Percentiles rank a stretch among this genome's conserved stretches.
phyloP scores from a whole-genome alignment of 2,113 vertebrate genomes.

The Sinocyclocheilus anophthalmus region DNA sequence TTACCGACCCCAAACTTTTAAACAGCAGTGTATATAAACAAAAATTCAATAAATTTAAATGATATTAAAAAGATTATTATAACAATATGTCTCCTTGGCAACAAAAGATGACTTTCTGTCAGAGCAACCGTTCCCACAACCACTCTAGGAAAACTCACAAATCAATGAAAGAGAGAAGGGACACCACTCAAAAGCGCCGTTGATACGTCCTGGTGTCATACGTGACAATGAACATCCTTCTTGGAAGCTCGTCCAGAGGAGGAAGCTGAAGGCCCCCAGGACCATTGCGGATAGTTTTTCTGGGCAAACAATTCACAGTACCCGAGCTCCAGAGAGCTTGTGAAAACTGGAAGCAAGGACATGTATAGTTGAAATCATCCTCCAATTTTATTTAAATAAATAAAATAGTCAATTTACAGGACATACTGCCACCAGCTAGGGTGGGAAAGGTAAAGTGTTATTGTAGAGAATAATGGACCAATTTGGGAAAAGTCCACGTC shows the following conservation, averaged over 20 bases:
- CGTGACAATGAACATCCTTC: slow-evolving; percentile 93
- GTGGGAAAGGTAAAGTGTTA: neutral
- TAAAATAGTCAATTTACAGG: no score
- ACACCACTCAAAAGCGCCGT: slow-evolving; percentile 84
- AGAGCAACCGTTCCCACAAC: neutral
- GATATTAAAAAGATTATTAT: no score
- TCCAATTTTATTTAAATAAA: neutral
- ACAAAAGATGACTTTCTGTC: neutral
- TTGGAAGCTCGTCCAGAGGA: slow-evolving; percentile 98
- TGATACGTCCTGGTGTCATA: slow-evolving; percentile 89
- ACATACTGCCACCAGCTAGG: neutral
- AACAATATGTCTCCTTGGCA: neutral
- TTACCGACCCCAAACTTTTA: no score
- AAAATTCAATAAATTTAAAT: no score
- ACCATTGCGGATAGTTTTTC: slow-evolving; percentile 94
- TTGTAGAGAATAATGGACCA: neutral
- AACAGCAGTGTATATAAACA: no score
- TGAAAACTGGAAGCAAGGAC: slow-evolving; percentile 76
- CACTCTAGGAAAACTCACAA: slow-evolving; percentile 80
- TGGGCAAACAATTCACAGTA: slow-evolving; percentile 96
- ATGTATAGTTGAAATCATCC: neutral
- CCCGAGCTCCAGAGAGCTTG: slow-evolving; percentile 92
- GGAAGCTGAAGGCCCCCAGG: slow-evolving; percentile 95
- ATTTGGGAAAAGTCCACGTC: no score
- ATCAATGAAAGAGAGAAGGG: slow-evolving; percentile 98